Evolutionary conservation across 2,797 vertebrate species (phyloP).

Genomic region (Tamandua tetradactyla): DNA sequence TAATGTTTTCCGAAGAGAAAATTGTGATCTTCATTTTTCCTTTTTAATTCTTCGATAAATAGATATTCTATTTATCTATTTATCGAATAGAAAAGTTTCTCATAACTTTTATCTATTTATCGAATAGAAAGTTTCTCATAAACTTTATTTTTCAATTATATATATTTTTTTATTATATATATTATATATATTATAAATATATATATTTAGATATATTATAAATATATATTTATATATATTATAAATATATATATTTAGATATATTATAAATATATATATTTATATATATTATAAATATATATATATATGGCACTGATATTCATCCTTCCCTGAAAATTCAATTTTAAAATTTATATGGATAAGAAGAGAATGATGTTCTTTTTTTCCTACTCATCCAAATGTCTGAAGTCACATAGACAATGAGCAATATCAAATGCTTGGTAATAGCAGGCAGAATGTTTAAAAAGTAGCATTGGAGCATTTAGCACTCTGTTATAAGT

Average conservation of each 20-base stretch:
- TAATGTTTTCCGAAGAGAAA: background rate
- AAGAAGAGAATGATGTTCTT: background rate
- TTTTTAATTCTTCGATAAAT: background rate
- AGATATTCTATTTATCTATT: no score
- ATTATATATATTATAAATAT: no score
- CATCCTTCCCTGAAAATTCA: background rate
- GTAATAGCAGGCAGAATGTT: background rate
- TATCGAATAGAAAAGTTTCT: no score
- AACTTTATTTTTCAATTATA: background rate
- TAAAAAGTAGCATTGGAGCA: background rate
- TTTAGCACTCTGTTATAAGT: background rate
- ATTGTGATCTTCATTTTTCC: background rate
- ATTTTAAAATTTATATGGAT: background rate
- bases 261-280: no score
- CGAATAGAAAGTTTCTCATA: no score
- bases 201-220: no score
- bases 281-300: no score
- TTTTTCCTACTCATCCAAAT: background rate
- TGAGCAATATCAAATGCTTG: background rate
- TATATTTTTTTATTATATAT: no score
- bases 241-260: no score
- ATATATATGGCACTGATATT: background rate
- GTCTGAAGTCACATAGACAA: background rate
- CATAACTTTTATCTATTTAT: no score
- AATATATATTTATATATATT: no score